phyloP scores from a whole-genome alignment of 2,888 invertebrate genomes.

The Apamea sordens region DNA sequence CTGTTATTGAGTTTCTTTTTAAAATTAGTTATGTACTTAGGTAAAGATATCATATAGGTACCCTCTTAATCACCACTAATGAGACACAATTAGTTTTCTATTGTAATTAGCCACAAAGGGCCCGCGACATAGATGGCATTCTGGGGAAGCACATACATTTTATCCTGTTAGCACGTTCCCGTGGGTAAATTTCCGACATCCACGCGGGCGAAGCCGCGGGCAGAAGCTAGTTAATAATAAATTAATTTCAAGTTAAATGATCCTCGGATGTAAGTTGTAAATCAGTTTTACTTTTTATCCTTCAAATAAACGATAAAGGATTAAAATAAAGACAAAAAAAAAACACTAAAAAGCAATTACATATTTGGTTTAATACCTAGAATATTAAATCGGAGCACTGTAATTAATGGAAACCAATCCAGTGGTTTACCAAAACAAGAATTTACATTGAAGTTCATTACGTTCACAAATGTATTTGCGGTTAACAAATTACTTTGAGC shows the following conservation, averaged over 20 bases:
- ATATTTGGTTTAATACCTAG: not conserved
- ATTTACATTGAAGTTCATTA: not conserved
- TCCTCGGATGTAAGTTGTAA: not conserved
- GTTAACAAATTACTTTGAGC: not conserved
- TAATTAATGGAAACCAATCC: slow-evolving; percentile 8
- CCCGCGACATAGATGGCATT: no score
- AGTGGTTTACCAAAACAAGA: slow-evolving; percentile 4
- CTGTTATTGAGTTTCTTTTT: no score
- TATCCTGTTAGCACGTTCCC: no score
- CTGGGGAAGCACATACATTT: no score
- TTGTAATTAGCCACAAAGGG: no score
- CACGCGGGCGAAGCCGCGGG: no score
- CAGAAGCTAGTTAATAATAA: no score
- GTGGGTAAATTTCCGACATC: no score
- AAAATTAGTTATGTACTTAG: no score
- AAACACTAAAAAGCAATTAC: not conserved
- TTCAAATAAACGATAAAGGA: not conserved
- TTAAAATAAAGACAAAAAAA: not conserved
- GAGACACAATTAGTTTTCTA: no score
- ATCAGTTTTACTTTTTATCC: not conserved
- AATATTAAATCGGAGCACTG: not conserved
- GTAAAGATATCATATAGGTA: no score
- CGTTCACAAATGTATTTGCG: not conserved
- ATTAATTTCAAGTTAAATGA: not conserved
- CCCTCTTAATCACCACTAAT: no score